Evolutionary conservation across 2,888 invertebrate species (phyloP), one percentile per base, ranked within the genome.

Genomic region (Mimas tiliae): DNA sequence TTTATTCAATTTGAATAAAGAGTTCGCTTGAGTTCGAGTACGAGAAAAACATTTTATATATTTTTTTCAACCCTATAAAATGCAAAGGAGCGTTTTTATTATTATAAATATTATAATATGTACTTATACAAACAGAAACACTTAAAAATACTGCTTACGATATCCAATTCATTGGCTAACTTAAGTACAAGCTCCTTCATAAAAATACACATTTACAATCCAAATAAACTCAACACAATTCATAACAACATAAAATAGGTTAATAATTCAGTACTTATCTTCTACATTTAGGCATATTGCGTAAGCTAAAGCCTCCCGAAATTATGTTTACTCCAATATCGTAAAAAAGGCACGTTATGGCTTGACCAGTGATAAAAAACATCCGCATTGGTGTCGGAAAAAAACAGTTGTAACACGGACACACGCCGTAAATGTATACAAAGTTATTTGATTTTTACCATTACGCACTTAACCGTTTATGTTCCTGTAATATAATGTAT

Each of bases 261-360:
- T 27, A 58, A 42, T 58, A 58, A 58, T 58, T 58, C 38, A 58
- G 58, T 58, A 58, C 42, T 58, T 58, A 58, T 55, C 53, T 55
- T 38, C 4, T 58, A 58, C 38, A 58, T 42, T 58, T 58, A 58
- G 58, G 58, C 58, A 42, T 38, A 9, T 58, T 58, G 42, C 42
- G 58, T 38, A 38, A 58, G 11, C 52, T 64, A 64, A 42, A 63
- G 52, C 27, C 58, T 64, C 34, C 65, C 65, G 51, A 65, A 52
- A 66, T 74, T 63, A 58, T 67, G 67, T 71, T 75, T 67, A 72
- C 68, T 63, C 64, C 68, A 67, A 69, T 70, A 68, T 70, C 79
- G 67, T 79, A 73, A 77, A 77, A 70, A 63, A 67, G 21, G 63
- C 14, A 70, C 16, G 47, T 77, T 79, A 75, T 74, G 55, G 47